Conservation (phyloP, 2,797 vertebrate genomes). For the Carcharodon carcharias region DNA sequence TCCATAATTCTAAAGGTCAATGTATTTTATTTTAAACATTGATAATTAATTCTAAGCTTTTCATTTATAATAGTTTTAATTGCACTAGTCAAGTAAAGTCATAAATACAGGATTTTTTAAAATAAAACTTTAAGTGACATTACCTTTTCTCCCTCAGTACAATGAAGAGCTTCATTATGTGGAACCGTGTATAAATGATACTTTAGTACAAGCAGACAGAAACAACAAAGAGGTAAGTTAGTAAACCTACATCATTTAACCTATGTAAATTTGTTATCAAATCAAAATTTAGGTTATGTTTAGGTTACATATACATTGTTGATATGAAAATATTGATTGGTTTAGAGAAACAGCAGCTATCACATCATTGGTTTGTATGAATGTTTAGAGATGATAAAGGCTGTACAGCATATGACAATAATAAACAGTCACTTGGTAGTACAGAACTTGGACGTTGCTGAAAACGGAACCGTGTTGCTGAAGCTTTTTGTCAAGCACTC, state of each 20-base stretch:
- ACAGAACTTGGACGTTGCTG: neutral
- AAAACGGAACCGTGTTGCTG: neutral
- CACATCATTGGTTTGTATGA: neutral
- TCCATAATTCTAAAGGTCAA: neutral
- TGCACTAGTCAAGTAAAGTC: neutral
- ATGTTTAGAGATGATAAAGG: neutral
- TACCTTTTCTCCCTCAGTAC: slow-evolving; percentile 65
- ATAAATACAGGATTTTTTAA: neutral
- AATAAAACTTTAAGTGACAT: slow-evolving; percentile 41
- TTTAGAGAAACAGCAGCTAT: neutral
- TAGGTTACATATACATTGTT: neutral
- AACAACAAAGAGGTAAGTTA: slow-evolving; percentile 91
- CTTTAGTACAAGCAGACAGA: slow-evolving; percentile 89
- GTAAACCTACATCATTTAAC: neutral
- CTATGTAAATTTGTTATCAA: neutral
- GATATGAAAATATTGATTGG: neutral
- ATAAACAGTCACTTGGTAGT: neutral
- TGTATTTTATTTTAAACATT: neutral
- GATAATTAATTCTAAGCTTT: neutral
- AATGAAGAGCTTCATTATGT: slow-evolving; percentile 91
- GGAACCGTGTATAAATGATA: slow-evolving; percentile 86
- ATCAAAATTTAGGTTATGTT: neutral
- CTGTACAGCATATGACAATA: neutral
- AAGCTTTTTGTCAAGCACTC: neutral
- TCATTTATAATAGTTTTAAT: neutral